Evolutionary conservation across 2,113 vertebrate genomes (phyloP), one percentile per base, ranked within the genome.

Genomic region (Cichladusa arquata): DNA sequence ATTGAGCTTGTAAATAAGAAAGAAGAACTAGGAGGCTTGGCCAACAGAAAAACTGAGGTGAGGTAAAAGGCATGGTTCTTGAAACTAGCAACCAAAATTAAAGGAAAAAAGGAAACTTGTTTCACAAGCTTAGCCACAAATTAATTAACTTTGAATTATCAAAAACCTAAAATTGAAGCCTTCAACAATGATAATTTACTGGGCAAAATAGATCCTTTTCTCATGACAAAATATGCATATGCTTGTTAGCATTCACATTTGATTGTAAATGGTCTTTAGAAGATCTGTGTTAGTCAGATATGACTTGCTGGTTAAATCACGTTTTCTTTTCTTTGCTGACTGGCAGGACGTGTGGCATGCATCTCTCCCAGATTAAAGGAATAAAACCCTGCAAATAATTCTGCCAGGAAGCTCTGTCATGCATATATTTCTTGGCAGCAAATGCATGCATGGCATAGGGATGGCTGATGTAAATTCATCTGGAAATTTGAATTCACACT

Each of bases 41-140:
- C 16, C 28, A 84, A 33, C 13, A 84, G 24, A 71, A 60, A n/a
- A 74, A 58, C 33, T 74, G 19, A n/a, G 25, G 33, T 57, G 26
- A 42, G 40, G 40, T 42, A 64, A 74, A 77, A 90, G 16, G 1
- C 25, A 34, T 48, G 24, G 7, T 20, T 92, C 65, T 84, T 91
- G 25, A 86, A 92, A 71, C 22, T 65, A 42, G 17, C 42, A 86
- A 42, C 42, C 44, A 76, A 64, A 95, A 72, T 80, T 36, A 66
- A 92, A 81, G 24, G 8, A 34, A n/a, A 86, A 91, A 72, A 72
- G 9, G 20, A 72, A 94, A 79, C 8, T 1, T 76, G 9, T 80
- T 88, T 86, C 73, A 88, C 62, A 34, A 88, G 34, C 50, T 95
- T 83, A 94, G 67, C 88, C 85, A 88, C 42, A 88, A 62, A 31